phyloP scores from a whole-genome alignment of 2,888 invertebrate genomes.

The Athalia cordata region DNA sequence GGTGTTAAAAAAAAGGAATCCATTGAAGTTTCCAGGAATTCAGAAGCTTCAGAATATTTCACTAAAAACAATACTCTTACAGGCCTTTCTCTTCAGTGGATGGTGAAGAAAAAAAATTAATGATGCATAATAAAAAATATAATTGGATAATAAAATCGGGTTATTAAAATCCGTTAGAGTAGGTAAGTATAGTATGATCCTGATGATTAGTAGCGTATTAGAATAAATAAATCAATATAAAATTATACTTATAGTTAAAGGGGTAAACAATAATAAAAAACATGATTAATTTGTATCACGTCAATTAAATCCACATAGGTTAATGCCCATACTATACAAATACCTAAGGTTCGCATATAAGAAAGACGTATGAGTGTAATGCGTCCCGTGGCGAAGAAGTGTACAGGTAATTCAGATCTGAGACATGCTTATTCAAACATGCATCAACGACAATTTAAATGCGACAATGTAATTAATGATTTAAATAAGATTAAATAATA shows the following conservation, averaged over 20 bases:
- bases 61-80: not conserved
- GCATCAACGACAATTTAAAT: constrained; percentile 38
- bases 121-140: too few species aligned
- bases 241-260: too few species aligned
- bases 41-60: not conserved
- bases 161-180: too few species aligned
- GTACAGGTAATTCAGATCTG: not conserved
- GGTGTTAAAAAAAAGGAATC: not conserved
- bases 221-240: too few species aligned
- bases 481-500: not conserved
- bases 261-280: too few species aligned
- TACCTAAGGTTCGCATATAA: not conserved
- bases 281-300: too few species aligned
- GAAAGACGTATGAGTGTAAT: not conserved
- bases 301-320: too few species aligned
- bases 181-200: too few species aligned
- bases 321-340: too few species aligned
- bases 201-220: too few species aligned
- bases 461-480: constrained; percentile 32
- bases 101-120: too few species aligned
- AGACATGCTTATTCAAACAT: constrained; percentile 36
- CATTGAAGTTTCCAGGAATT: not conserved
- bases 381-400: not conserved
- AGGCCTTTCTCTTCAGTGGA: not conserved
- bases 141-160: too few species aligned